These are phyloP conservation scores for Umimayanthus chanpuru DNA, from an alignment of 92 coral and sea anemone genomes.

Conservation along the genomic window DNA sequence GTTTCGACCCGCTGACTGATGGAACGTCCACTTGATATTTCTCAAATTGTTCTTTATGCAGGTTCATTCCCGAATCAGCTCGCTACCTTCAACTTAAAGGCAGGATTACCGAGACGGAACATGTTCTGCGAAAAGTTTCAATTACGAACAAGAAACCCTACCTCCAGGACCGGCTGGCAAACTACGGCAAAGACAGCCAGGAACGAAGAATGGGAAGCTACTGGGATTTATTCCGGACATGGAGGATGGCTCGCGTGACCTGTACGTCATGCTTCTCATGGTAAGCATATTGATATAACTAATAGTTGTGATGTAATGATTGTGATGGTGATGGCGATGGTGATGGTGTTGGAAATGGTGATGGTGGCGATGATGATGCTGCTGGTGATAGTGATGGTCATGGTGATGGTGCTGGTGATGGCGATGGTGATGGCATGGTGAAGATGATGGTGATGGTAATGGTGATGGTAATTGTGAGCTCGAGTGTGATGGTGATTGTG, in stretches of 20 bases:
- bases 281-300: conserved; percentile 38
- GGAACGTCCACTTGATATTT: too few species aligned
- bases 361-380: background rate
- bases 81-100: conserved; percentile 63
- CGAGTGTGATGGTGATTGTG: too few species aligned
- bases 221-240: conserved; percentile 65
- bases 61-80: conserved; percentile 74
- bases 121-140: conserved; percentile 47
- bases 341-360: background rate
- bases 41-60: background rate
- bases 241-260: conserved; percentile 60
- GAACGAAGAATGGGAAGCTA: conserved; percentile 44
- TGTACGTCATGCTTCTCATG: conserved; percentile 70
- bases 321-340: background rate
- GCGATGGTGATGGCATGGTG: too few species aligned
- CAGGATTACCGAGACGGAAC: conserved; percentile 49
- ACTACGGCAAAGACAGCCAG: conserved; percentile 28
- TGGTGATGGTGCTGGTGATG: background rate
- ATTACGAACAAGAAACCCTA: conserved; percentile 48
- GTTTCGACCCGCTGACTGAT: too few species aligned
- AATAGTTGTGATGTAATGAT: background rate
- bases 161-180: conserved; percentile 47
- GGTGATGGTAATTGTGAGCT: too few species aligned
- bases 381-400: background rate
- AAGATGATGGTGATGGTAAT: too few species aligned